Base-by-base conservation (phyloP, 2,888 invertebrate species). In the Hipparchia semele region DNA sequence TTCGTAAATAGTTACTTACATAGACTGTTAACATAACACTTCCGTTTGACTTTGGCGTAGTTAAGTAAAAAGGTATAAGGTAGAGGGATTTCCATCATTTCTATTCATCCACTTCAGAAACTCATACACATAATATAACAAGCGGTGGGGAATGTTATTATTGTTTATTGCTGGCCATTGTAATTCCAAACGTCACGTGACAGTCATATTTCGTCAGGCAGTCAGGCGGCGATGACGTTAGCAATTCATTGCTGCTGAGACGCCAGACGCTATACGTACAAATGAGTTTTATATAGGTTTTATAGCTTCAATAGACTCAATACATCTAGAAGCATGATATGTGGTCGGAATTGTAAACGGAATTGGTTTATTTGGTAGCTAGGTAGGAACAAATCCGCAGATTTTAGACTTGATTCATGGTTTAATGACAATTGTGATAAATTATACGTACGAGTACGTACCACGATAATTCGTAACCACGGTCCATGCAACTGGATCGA, bases 191-290 rank as follows among this genome's bases (percentile, higher is more conserved):
- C 33, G 53, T 65, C 53, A 53, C 65, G 65, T 65, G 65, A 65
- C 65, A 53, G 33, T 53, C 65, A 65, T 65, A 65, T 65, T 65
- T 65, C 65, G 65, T 7, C 51, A 6, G 13, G 3, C 60, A 39
- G 39, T 39, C 39, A 39, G 60, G 45, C 60, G 8, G 23, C 58
- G 58, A 56, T 13, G 51, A 65, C 65, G 33, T 51, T 65, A 12
- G 53, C 33, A 10, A 51, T 51, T 33, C 51, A 62, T 49, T 62
- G 46, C 46, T 62, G 62, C 49, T 46, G 13, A 13, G 51, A 65
- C 53, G 65, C 65, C 65, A 65, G 65, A 65, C 33, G 12, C 51
- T 65, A 65, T 53, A 10, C 12, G 12, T 33, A 53, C 65, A 33
- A 65, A 33, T 51, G 46, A 62, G 46, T 49, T 46, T 49, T n/a